Evolutionary conservation across 1,140 invertebrate genomes (phyloP).

Genomic region (Drosophila aff.): DNA sequence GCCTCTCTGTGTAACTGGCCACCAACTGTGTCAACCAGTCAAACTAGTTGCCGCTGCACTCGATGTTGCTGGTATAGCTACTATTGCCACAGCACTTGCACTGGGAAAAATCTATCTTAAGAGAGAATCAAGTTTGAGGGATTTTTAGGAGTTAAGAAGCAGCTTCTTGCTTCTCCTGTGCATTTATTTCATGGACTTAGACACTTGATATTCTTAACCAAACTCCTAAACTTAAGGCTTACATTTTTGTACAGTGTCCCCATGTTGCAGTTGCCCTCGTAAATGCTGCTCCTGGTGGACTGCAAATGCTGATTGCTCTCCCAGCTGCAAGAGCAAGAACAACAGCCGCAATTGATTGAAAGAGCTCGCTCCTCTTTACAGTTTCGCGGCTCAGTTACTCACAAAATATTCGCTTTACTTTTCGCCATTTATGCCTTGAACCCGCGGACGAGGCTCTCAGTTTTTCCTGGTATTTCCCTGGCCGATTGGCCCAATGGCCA

Average conservation of each 20-base stretch:
- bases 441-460: slow-evolving; percentile 2
- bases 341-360: slow-evolving; percentile 69
- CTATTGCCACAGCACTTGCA: slow-evolving; percentile 8
- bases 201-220: background rate
- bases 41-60: slow-evolving; percentile 67
- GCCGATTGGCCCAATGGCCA: background rate
- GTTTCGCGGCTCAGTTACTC: slow-evolving; percentile 59
- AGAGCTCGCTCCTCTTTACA: slow-evolving; percentile 49
- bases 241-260: background rate
- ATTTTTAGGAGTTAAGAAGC: too few relatives aligned
- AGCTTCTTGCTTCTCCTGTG: too few relatives aligned
- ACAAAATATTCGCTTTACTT: slow-evolving; percentile 33
- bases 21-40: slow-evolving; percentile 78
- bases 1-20: slow-evolving; percentile 45
- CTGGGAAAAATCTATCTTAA: background rate
- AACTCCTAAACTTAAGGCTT: too few relatives aligned
- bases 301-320: slow-evolving; percentile 70
- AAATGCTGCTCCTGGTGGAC: slow-evolving; percentile 52
- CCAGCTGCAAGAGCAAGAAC: slow-evolving; percentile 58
- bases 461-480: slow-evolving; percentile 18
- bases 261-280: slow-evolving; percentile 1
- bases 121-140: too few relatives aligned
- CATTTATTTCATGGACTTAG: background rate
- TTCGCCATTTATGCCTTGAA: slow-evolving; percentile 62
- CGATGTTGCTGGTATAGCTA: slow-evolving; percentile 20